A percentile compares a stretch with the other conserved stretches of the same genome.
phyloP scores from a whole-genome alignment of 1,140 invertebrate genomes.

The Euwallacea similis region DNA sequence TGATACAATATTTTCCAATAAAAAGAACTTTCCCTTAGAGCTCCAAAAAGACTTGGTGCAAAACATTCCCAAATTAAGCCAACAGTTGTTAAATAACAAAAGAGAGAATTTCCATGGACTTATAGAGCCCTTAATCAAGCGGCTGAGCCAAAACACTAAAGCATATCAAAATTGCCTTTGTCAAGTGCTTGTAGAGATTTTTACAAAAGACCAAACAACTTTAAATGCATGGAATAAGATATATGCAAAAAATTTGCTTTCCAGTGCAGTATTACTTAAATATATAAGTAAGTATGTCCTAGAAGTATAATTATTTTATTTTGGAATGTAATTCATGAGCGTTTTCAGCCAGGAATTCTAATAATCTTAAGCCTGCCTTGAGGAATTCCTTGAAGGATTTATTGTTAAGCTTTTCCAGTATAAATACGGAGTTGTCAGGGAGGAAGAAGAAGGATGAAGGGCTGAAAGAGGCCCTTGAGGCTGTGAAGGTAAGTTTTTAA shows the following conservation, averaged over 20 bases:
- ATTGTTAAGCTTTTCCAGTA: slow-evolving; percentile 38
- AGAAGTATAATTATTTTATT: slow-evolving; percentile 20
- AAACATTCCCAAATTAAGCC: slow-evolving; percentile 53
- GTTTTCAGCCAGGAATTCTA: slow-evolving; percentile 25
- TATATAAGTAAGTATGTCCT: slow-evolving; percentile 54
- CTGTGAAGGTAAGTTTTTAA: slow-evolving; percentile 42
- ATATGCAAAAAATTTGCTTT: slow-evolving; percentile 58
- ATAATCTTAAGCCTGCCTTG: slow-evolving; percentile 30
- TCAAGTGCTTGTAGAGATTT: slow-evolving; percentile 55
- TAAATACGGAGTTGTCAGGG: slow-evolving; percentile 44
- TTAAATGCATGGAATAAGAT: slow-evolving; percentile 60
- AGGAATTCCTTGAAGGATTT: slow-evolving; percentile 39
- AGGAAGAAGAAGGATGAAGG: slow-evolving; percentile 46
- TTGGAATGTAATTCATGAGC: neutral
- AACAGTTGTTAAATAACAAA: slow-evolving; percentile 39
- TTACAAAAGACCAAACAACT: slow-evolving; percentile 56
- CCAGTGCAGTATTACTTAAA: slow-evolving; percentile 56
- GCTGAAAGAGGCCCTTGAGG: slow-evolving; percentile 41
- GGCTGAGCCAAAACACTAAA: slow-evolving; percentile 50
- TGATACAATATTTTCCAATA: slow-evolving; percentile 45
- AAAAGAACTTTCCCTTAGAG: slow-evolving; percentile 48
- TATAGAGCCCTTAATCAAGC: slow-evolving; percentile 56
- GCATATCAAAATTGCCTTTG: slow-evolving; percentile 55
- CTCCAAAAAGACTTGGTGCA: slow-evolving; percentile 46
- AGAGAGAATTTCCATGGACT: slow-evolving; percentile 50